phyloP scores from a whole-genome alignment of 1,140 invertebrate species.

The Cyclargus thomasi region DNA sequence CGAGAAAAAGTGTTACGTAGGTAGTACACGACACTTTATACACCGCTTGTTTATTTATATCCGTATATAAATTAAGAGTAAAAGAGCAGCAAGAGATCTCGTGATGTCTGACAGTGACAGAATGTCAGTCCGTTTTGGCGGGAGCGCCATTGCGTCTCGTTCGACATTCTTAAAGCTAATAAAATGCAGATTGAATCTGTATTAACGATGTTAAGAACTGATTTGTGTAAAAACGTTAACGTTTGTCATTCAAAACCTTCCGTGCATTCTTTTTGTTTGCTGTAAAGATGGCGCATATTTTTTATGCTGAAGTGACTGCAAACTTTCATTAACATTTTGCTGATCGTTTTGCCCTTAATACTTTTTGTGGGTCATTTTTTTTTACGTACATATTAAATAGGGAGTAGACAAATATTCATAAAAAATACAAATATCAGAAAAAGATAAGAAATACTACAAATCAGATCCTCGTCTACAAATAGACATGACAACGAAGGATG shows the following conservation, averaged over 20 bases:
- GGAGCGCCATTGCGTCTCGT: constrained; percentile 23
- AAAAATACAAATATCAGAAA: not conserved
- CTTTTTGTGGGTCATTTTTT: no score
- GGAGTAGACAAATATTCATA: no score
- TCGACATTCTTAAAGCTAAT: constrained; percentile 11
- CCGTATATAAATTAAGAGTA: constrained; percentile 31
- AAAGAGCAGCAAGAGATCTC: constrained; percentile 28
- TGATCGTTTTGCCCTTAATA: no score
- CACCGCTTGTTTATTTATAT: constrained; percentile 27
- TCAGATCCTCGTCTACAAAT: not conserved
- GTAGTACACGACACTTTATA: constrained; percentile 7
- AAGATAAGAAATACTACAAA: not conserved
- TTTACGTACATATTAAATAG: no score
- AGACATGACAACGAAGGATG: constrained; percentile 2
- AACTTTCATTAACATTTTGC: no score
- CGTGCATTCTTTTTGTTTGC: not conserved
- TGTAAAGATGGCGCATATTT: not conserved
- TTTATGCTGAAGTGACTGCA: no score
- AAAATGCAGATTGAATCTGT: constrained; percentile 14
- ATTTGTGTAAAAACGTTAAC: constrained; percentile 5
- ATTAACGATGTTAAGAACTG: not conserved
- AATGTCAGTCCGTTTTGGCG: constrained; percentile 46
- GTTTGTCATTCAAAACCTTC: not conserved
- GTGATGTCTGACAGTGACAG: constrained; percentile 29
- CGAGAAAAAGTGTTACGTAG: constrained; percentile 10